These are phyloP conservation scores for Drosophila rellima DNA, from an alignment of 2,888 invertebrate species.

Conservation along the genomic window DNA sequence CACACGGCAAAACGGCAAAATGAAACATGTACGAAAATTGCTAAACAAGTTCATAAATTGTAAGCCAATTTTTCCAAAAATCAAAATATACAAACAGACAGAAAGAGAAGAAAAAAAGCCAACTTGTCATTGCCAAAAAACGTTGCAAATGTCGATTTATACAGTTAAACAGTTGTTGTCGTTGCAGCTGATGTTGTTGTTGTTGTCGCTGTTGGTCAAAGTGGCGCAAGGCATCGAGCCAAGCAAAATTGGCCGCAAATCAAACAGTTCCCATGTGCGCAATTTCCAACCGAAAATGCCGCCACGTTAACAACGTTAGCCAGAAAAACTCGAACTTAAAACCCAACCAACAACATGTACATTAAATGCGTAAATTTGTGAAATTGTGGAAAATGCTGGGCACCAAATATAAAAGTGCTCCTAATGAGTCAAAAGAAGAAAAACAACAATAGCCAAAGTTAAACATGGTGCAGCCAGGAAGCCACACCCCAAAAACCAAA, in stretches of 20 bases:
- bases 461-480: constrained; percentile 54
- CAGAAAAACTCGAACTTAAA: constrained; percentile 56
- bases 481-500: constrained; percentile 60
- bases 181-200: constrained; percentile 15
- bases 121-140: constrained; percentile 80
- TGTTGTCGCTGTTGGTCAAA: constrained; percentile 37
- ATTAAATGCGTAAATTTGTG: constrained; percentile 56
- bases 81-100: constrained; percentile 33
- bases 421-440: constrained; percentile 40
- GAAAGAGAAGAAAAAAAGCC: too few species aligned
- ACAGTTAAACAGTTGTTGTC: constrained; percentile 55
- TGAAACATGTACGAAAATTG: constrained; percentile 61
- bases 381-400: constrained; percentile 47
- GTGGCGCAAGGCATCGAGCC: constrained; percentile 68
- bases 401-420: constrained; percentile 16
- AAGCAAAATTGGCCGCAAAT: constrained; percentile 75
- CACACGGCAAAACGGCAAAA: constrained; percentile 21
- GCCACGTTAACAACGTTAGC: constrained; percentile 64
- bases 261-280: constrained; percentile 82
- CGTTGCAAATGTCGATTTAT: constrained; percentile 72
- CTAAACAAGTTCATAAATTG: constrained; percentile 73
- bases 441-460: constrained; percentile 2
- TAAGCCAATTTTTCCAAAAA: constrained; percentile 66
- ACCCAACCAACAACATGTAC: constrained; percentile 20
- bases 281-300: constrained; percentile 69